Evolutionary conservation across 2,888 invertebrate species (phyloP), one percentile per base, ranked within the genome.

Genomic region (Lasioglossum zephyrum): DNA sequence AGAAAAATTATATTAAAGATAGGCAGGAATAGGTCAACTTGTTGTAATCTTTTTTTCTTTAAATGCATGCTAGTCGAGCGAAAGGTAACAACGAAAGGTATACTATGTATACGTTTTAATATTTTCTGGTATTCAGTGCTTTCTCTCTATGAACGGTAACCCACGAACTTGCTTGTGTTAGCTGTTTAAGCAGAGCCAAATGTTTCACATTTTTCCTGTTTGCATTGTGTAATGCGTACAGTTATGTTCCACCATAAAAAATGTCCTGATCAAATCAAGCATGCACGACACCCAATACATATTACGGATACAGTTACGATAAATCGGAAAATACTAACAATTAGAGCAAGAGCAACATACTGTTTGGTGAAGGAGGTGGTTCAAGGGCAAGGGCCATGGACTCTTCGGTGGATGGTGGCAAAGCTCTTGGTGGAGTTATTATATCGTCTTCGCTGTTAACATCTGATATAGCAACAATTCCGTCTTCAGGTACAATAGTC

Each of bases 401-500:
- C 88, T 92, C 93, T 87, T 93, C 93, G 47, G 87, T 90, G 49
- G 92, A 91, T 84, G 93, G 88, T 81, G 93, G 93, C 79, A 94
- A 88, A 84, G 94, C 93, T 91, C 95, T 93, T 82, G 92, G 93
- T 53, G 93, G 85, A 80, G 91, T 81, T 85, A 93, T 91, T 84
- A 92, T 77, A 39, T 93, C 92, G 74, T 92, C 92, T 79, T 93
- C 93, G 73, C 89, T 92, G 85, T 92, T 92, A 84, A 82, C 92
- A 80, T 91, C 92, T 47, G 93, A 92, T 80, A 94, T 92, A 77
- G 93, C 93, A 84, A 94, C 92, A 86, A 93, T 92, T 88, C 93
- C 92, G 78, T 93, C 93, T 84, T 93, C 93, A 87, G 93, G 92
- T 92, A 93, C 92, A 90, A 94, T 93, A 87, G 92, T 92, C 87